Evolutionary conservation across 2,113 vertebrate genomes (phyloP).

Genomic region (Macrotis lagotis): DNA sequence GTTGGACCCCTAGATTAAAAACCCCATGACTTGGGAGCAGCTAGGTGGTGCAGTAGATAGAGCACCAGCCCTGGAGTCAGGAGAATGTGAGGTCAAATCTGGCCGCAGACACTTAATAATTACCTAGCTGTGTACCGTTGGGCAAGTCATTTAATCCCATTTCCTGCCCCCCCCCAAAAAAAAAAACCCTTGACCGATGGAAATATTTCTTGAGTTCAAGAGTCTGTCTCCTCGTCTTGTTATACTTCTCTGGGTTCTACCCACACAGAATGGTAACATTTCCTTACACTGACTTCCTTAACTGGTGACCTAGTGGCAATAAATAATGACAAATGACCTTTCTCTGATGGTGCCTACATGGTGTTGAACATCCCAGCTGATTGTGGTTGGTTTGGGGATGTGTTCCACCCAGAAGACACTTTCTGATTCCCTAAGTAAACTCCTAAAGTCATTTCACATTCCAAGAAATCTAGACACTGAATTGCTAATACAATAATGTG

Average conservation of each 20-base stretch:
- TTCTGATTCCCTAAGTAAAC: constrained; percentile 77
- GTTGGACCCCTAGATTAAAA: neutral
- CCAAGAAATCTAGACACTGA: constrained; percentile 84
- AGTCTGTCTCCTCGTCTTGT: neutral
- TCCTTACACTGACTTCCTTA: constrained; percentile 15
- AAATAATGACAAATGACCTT: neutral
- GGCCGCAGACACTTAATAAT: no score
- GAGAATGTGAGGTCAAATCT: no score
- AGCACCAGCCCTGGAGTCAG: no score
- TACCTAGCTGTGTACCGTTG: no score
- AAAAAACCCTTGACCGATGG: neutral
- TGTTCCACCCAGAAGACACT: constrained; percentile 56
- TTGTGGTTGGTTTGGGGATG: neutral
- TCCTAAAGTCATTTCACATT: constrained; percentile 69
- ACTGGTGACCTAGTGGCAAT: neutral
- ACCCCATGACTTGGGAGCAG: no score
- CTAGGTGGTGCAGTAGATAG: no score
- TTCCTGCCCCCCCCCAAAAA: no score
- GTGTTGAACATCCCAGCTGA: neutral
- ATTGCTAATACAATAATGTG: constrained; percentile 76
- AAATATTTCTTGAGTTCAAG: neutral
- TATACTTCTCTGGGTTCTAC: neutral
- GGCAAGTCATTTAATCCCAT: no score
- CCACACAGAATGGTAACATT: neutral
- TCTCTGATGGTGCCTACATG: neutral